Evolutionary conservation across 2,797 vertebrate species (phyloP).

Genomic region (Clarias platycephalus): DNA sequence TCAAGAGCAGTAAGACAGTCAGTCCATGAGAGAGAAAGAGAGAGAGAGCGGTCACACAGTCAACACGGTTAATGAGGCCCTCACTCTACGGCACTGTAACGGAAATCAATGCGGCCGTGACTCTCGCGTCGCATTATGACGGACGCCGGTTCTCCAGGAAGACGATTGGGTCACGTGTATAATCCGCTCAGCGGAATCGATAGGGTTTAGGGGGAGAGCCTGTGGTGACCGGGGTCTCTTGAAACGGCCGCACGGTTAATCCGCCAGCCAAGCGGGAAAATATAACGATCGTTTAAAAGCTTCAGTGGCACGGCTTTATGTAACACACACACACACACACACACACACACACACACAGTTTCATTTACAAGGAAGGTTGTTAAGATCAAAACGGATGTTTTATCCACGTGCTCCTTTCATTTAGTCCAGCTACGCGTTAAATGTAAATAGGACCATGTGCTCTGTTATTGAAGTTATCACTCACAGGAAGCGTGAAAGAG

Average conservation of each 20-base stretch:
- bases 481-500: conserved; percentile 7
- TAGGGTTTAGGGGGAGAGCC: conserved; percentile 60
- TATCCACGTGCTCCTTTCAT: not conserved
- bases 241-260: not conserved
- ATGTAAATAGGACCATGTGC: not conserved
- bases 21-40: not conserved
- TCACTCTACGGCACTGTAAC: conserved; percentile 71
- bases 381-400: not conserved
- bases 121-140: conserved; percentile 62
- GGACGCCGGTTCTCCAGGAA: conserved; percentile 59
- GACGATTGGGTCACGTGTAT: conserved; percentile 66
- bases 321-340: not conserved
- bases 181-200: conserved; percentile 66
- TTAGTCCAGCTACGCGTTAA: not conserved
- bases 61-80: conserved; percentile 72
- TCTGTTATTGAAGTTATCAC: not conserved
- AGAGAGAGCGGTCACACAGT: conserved; percentile 46
- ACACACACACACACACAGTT: not conserved
- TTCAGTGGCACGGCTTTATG: not conserved
- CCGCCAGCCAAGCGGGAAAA: not conserved
- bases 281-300: not conserved
- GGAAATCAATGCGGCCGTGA: conserved; percentile 72
- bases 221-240: conserved; percentile 21
- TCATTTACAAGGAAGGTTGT: not conserved
- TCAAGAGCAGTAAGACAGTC: not conserved